Percentiles rank a stretch among this genome's conserved stretches.
Conservation (phyloP, 1,140 invertebrate genomes). For the Philotrypesis tridentata region DNA sequence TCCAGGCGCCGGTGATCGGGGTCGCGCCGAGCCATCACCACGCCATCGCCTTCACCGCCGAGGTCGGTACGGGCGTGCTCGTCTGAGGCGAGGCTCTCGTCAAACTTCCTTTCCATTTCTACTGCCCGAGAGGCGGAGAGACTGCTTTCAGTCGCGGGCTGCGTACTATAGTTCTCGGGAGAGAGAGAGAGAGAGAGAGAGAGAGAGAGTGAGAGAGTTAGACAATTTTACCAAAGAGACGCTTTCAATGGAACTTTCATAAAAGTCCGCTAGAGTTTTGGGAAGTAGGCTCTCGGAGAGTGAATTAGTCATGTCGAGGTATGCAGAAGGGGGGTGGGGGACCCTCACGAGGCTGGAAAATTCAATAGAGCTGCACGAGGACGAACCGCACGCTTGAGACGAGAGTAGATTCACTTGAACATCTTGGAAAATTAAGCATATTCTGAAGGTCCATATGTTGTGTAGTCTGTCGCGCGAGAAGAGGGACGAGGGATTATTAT, state of each 20-base stretch:
- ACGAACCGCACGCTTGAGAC: too few relatives aligned
- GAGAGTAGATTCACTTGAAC: too few relatives aligned
- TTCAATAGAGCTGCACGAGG: too few relatives aligned
- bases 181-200: too few relatives aligned
- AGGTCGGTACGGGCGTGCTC: constrained; percentile 83
- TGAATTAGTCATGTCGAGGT: background rate
- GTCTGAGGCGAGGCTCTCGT: constrained; percentile 57
- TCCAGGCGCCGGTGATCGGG: constrained; percentile 57
- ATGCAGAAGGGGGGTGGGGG: too few relatives aligned
- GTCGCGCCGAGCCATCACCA: constrained; percentile 14
- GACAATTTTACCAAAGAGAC: constrained; percentile 10
- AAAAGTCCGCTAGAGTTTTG: background rate
- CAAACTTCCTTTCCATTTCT: background rate
- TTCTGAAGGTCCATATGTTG: constrained; percentile 2
- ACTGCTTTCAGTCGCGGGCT: background rate
- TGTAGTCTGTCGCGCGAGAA: background rate
- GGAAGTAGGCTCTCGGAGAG: background rate
- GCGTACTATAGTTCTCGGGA: background rate
- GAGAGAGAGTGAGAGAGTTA: background rate
- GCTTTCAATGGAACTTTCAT: constrained; percentile 7
- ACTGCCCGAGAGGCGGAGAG: background rate
- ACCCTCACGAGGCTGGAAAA: background rate
- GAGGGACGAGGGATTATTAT: background rate
- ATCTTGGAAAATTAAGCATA: background rate
- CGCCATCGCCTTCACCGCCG: constrained; percentile 84